Conservation (phyloP, 2,888 invertebrate species). For the Mystacides longicornis region DNA sequence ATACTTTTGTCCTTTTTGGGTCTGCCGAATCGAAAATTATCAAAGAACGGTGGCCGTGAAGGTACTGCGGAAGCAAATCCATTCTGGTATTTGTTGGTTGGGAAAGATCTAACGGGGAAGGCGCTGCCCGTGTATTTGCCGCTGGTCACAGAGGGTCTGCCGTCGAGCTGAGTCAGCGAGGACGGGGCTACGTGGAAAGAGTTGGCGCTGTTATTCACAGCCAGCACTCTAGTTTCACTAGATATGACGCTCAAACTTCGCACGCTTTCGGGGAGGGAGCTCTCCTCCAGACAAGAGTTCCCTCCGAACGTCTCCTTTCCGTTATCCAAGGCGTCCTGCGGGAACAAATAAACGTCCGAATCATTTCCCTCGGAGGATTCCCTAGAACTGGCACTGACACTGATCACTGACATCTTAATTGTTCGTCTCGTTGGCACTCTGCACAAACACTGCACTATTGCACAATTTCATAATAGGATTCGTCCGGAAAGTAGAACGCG, state of each 20-base stretch:
- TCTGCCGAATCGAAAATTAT: background rate
- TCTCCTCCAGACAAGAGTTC: background rate
- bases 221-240: background rate
- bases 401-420: background rate
- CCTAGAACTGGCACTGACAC: background rate
- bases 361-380: background rate
- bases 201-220: no score
- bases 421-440: no score
- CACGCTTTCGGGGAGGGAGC: constrained; percentile 8
- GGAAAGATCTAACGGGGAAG: background rate
- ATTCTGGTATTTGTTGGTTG: background rate
- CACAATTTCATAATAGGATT: no score
- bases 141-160: background rate
- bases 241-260: constrained; percentile 1
- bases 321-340: background rate
- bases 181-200: background rate
- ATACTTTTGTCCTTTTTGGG: background rate
- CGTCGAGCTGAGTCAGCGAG: no score
- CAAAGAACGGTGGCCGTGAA: no score
- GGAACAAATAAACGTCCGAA: background rate
- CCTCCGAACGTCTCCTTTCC: background rate
- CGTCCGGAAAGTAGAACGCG: no score
- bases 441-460: no score
- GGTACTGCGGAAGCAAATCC: background rate
- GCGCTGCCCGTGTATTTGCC: no score